Percentiles rank a stretch among this genome's conserved stretches.
phyloP scores from a whole-genome alignment of 2,797 vertebrate species.

The Streptopelia turtur region DNA sequence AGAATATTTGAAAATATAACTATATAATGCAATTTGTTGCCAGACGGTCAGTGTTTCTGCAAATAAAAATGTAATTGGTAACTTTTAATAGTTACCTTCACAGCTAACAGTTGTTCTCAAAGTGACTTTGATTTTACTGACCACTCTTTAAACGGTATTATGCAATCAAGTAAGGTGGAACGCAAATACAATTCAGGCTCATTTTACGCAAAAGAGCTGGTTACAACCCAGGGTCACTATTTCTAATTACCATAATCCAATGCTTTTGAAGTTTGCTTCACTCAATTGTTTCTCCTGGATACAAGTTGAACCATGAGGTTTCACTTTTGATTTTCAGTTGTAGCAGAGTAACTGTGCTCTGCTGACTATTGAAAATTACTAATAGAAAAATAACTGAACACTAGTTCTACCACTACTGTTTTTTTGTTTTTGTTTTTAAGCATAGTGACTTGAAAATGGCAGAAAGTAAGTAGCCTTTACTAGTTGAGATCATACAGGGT shows the following conservation, averaged over 20 bases:
- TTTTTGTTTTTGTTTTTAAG: not conserved
- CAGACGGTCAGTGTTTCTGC: not conserved
- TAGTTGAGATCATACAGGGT: not conserved
- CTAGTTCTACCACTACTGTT: not conserved
- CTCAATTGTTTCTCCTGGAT: not conserved
- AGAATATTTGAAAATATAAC: not conserved
- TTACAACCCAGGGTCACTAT: not conserved
- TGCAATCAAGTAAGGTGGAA: not conserved
- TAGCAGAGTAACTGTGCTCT: not conserved
- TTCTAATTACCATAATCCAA: not conserved
- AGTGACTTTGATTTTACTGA: slow-evolving; percentile 4
- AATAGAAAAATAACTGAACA: not conserved
- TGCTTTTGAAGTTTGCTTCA: not conserved
- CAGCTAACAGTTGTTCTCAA: slow-evolving; percentile 4
- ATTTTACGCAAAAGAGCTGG: not conserved
- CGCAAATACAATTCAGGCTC: not conserved
- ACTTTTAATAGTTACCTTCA: not conserved
- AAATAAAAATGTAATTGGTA: not conserved
- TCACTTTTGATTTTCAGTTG: not conserved
- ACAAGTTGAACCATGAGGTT: not conserved
- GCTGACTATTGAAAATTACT: not conserved
- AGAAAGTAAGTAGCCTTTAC: not conserved
- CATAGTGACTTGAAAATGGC: not conserved
- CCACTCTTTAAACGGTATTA: not conserved
- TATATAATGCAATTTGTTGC: not conserved